phyloP scores from a whole-genome alignment of 2,113 vertebrate species.

The Sapajus apella region DNA sequence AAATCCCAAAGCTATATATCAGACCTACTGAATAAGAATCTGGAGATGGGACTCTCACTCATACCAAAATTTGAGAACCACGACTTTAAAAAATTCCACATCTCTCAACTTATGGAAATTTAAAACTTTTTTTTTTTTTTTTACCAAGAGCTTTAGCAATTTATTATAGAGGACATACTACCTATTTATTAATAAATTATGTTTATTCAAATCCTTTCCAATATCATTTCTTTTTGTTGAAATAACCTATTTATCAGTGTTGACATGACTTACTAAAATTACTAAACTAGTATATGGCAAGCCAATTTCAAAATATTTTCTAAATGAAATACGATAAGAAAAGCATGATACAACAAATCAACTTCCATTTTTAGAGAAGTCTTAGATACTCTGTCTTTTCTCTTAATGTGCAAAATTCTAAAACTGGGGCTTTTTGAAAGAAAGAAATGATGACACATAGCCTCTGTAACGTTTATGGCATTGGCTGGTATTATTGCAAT shows the following conservation, averaged over 20 bases:
- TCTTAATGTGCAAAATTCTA: background rate
- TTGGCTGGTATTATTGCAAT: constrained; percentile 7
- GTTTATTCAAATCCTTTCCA: constrained; percentile 30
- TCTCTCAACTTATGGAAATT: background rate
- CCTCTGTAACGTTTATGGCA: constrained; percentile 41
- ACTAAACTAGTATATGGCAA: background rate
- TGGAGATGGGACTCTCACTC: background rate
- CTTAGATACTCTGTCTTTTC: background rate
- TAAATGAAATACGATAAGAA: constrained; percentile 41
- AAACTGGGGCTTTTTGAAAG: constrained; percentile 28
- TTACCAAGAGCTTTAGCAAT: background rate
- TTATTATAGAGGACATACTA: constrained; percentile 21
- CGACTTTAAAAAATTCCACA: background rate
- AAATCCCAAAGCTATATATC: background rate
- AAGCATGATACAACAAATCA: constrained; percentile 20
- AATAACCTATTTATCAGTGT: background rate
- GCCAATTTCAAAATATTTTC: constrained; percentile 54
- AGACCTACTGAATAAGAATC: background rate
- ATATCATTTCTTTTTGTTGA: background rate
- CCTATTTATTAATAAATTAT: constrained; percentile 31
- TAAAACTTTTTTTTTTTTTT: background rate
- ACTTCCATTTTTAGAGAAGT: background rate
- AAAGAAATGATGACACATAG: background rate
- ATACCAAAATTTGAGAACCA: background rate
- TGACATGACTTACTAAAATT: constrained; percentile 38